Percentiles rank a stretch among this genome's conserved stretches.
Evolutionary conservation across 2,888 invertebrate genomes (phyloP).

Genomic region (Pollenia angustigena): DNA sequence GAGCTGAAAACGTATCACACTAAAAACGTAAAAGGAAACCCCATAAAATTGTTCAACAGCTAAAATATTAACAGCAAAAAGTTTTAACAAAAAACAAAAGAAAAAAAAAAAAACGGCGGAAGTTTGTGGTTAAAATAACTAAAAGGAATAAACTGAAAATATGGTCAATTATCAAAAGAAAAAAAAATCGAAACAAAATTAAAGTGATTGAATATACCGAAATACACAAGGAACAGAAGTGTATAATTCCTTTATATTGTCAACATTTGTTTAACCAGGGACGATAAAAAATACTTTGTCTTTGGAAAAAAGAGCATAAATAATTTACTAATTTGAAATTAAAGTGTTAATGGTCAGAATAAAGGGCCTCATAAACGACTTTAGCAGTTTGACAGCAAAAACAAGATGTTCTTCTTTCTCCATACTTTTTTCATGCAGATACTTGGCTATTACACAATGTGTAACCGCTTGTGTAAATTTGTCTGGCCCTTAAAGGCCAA

Average conservation of each 20-base stretch:
- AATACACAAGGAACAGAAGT: not conserved
- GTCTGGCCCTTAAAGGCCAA: no score
- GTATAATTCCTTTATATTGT: not conserved
- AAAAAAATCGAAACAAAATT: constrained; percentile 8
- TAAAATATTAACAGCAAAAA: constrained; percentile 26
- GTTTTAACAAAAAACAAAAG: not conserved
- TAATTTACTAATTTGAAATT: constrained; percentile 15
- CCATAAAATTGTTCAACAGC: constrained; percentile 59
- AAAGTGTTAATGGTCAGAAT: not conserved
- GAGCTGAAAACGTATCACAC: constrained; percentile 42
- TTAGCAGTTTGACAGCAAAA: no score
- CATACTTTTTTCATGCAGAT: no score
- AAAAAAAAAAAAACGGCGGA: constrained; percentile 65
- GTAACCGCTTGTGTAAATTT: no score
- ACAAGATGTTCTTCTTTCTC: no score
- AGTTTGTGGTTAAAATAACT: constrained; percentile 73
- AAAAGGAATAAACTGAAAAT: constrained; percentile 63
- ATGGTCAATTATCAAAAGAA: constrained; percentile 57
- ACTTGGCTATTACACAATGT: no score
- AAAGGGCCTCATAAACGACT: no score
- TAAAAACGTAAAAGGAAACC: constrained; percentile 65
- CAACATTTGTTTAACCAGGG: not conserved
- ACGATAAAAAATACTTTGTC: not conserved
- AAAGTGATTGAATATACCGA: constrained; percentile 57
- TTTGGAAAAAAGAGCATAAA: not conserved